Conservation (phyloP, 2,797 vertebrate genomes). For the Xenops minutus region DNA sequence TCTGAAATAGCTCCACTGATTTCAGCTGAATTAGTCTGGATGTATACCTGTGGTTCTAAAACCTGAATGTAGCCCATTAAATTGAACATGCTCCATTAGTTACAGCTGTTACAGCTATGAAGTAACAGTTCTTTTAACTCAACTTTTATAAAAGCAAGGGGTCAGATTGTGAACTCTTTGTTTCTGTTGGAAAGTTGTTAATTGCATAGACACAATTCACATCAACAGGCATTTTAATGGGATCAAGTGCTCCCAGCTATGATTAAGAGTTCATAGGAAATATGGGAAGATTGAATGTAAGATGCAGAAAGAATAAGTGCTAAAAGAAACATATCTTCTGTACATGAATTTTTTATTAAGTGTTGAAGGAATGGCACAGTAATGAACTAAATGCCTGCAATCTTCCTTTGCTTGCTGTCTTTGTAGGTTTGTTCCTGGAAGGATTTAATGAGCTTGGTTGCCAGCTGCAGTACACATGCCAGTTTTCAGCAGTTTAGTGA, state of each 20-base stretch:
- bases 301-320: neutral
- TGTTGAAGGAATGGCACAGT: neutral
- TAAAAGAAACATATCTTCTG: neutral
- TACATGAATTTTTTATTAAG: constrained; percentile 23
- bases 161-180: neutral
- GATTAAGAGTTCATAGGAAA: neutral
- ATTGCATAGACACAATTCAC: neutral
- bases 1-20: neutral
- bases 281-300: neutral
- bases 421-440: neutral
- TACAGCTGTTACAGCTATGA: neutral
- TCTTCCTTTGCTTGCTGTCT: neutral
- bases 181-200: neutral
- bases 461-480: neutral
- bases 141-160: neutral
- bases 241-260: neutral
- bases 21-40: neutral
- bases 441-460: neutral
- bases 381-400: constrained; percentile 2
- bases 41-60: neutral
- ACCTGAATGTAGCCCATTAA: neutral
- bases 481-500: neutral
- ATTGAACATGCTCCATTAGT: neutral
- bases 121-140: neutral
- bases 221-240: neutral